These are phyloP conservation scores for Parthenolecanium corni DNA, from an alignment of 2,888 invertebrate genomes.

Conservation along the genomic window DNA sequence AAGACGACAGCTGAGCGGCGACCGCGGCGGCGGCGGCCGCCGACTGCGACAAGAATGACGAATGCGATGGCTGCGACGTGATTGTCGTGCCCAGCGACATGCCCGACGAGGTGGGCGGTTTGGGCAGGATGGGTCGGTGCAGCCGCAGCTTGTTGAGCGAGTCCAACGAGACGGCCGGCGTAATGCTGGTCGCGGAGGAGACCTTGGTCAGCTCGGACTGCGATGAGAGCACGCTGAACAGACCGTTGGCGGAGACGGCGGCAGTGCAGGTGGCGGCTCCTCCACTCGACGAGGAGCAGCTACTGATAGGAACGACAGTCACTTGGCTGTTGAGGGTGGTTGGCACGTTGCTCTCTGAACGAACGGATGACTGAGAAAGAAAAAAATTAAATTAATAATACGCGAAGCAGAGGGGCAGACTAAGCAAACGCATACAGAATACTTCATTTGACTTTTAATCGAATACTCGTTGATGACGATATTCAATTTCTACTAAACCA, in stretches of 20 bases:
- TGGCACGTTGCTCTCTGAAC: conserved; percentile 2
- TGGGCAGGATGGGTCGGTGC: conserved; percentile 41
- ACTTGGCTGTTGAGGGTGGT: conserved; percentile 14
- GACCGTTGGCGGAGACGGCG: background rate
- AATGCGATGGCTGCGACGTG: background rate
- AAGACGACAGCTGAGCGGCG: background rate
- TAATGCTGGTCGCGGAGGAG: background rate
- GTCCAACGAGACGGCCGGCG: background rate
- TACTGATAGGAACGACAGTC: conserved; percentile 5
- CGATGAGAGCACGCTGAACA: background rate
- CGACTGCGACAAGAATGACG: background rate
- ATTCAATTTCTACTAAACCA: too few species aligned
- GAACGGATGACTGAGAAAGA: too few species aligned
- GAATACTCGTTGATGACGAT: too few species aligned
- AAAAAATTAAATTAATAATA: too few species aligned
- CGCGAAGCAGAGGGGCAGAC: too few species aligned
- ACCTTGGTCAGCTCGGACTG: background rate
- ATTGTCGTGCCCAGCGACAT: conserved; percentile 7
- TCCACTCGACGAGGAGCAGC: background rate
- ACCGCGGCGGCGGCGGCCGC: background rate
- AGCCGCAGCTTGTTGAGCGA: background rate
- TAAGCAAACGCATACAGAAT: too few species aligned
- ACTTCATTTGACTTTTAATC: too few species aligned
- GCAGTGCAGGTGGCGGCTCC: background rate
- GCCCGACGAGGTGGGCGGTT: conserved; percentile 39